A percentile compares a stretch with the other conserved stretches of the same genome.
Evolutionary conservation across 2,888 invertebrate species (phyloP).

Genomic region (Hydrotaea cyrtoneurina): DNA sequence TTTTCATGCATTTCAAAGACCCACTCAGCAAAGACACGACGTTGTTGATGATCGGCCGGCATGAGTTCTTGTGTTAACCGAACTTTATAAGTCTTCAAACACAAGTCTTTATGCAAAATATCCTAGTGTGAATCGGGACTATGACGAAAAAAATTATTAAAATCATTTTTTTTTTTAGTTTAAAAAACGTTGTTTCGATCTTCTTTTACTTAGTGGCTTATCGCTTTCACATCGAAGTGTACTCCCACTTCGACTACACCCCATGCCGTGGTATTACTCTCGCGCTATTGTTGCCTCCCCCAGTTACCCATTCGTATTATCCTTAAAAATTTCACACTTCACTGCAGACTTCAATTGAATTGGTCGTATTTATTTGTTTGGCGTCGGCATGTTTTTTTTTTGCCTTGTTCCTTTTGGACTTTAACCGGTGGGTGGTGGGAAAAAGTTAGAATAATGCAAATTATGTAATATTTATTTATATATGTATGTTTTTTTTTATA

Average conservation of each 20-base stretch:
- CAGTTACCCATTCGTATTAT: slow-evolving; percentile 31
- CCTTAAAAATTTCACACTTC: slow-evolving; percentile 9
- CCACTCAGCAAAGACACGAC: too few species aligned
- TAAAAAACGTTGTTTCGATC: too few species aligned
- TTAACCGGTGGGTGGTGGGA: not conserved
- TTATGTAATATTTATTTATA: not conserved
- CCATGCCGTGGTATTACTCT: not conserved
- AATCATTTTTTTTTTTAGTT: too few species aligned
- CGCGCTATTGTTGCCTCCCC: slow-evolving; percentile 26
- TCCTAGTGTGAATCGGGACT: too few species aligned
- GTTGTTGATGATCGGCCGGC: too few species aligned
- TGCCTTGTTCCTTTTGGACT: not conserved
- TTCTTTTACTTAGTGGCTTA: too few species aligned
- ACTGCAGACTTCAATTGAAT: slow-evolving; percentile 19
- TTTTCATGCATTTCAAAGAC: too few species aligned
- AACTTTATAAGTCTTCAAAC: too few species aligned
- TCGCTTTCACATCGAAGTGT: too few species aligned
- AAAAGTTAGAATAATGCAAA: not conserved
- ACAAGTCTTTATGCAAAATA: too few species aligned
- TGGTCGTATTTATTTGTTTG: not conserved
- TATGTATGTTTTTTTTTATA: not conserved
- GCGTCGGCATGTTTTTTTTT: slow-evolving; percentile 8
- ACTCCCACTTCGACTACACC: not conserved
- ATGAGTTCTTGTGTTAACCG: too few species aligned
- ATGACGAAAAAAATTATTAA: too few species aligned